Conservation (phyloP, 2,113 vertebrate genomes). For the Tangachromis dhanisi region DNA sequence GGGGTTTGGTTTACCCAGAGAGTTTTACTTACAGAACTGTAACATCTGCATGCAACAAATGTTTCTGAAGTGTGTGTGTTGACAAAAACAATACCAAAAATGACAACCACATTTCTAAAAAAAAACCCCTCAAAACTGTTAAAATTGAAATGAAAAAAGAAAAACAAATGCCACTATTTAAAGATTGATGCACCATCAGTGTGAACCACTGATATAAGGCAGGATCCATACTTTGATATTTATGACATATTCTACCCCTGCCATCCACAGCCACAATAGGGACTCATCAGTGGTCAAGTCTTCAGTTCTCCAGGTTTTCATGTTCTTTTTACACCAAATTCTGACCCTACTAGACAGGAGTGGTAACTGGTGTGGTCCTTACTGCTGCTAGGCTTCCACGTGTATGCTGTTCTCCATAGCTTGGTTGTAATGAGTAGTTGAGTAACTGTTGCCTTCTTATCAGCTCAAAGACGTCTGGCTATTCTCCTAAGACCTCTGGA, state of each 20-base stretch:
- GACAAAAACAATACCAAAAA: rapidly evolving
- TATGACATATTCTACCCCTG: not conserved
- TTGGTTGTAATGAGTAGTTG: rapidly evolving
- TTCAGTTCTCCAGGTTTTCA: not conserved
- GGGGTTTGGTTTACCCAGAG: not conserved
- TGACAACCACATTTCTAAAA: not conserved
- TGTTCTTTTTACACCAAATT: not conserved
- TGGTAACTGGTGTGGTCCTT: not conserved
- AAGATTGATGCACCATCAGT: not conserved
- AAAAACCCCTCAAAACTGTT: rapidly evolving
- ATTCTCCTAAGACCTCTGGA: not conserved
- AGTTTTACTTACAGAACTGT: not conserved
- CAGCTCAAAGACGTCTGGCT: rapidly evolving
- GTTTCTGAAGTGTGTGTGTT: not conserved
- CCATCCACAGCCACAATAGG: not conserved
- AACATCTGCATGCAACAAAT: not conserved
- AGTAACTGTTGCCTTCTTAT: not conserved
- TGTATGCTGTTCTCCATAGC: not conserved
- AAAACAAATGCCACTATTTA: not conserved
- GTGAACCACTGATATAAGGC: not conserved
- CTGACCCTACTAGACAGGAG: not conserved
- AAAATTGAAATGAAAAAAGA: not conserved
- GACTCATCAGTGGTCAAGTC: not conserved
- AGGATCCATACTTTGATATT: not conserved
- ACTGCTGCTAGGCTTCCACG: not conserved